A percentile compares a stretch with the other conserved stretches of the same genome.
These are phyloP conservation scores for Galeopsomyia nigrocyanea DNA, from an alignment of 2,888 invertebrate genomes.

Conservation along the genomic window DNA sequence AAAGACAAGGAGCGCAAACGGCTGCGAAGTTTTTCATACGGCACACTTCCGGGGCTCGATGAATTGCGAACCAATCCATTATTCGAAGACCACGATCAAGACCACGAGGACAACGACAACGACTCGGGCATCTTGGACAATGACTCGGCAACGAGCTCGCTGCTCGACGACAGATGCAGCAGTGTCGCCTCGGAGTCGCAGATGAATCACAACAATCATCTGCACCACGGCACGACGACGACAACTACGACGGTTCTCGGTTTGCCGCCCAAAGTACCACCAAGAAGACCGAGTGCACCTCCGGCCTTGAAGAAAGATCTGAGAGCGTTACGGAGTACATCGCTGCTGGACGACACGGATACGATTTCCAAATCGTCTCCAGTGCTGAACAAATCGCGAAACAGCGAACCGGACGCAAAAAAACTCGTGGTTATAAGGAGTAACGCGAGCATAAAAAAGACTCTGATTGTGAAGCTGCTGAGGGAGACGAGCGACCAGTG, in stretches of 20 bases:
- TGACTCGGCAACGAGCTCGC: constrained; percentile 78
- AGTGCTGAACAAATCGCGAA: neutral
- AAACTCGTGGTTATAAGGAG: constrained; percentile 43
- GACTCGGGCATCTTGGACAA: constrained; percentile 84
- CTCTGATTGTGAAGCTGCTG: constrained; percentile 72
- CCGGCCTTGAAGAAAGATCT: constrained; percentile 49
- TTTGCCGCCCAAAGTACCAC: constrained; percentile 61
- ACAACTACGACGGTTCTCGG: constrained; percentile 2
- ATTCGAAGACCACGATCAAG: constrained; percentile 70
- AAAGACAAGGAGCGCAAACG: constrained; percentile 51
- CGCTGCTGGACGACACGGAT: constrained; percentile 32
- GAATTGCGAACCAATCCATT: constrained; percentile 78
- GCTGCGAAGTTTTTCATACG: constrained; percentile 81
- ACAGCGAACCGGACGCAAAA: constrained; percentile 2
- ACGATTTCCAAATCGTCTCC: neutral
- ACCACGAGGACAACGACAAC: constrained; percentile 72
- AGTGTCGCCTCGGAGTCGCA: constrained; percentile 57
- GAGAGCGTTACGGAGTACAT: constrained; percentile 43
- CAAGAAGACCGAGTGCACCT: constrained; percentile 57
- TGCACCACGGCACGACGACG: constrained; percentile 42
- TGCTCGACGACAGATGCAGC: constrained; percentile 69
- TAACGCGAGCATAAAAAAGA: constrained; percentile 60
- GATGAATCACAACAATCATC: constrained; percentile 22
- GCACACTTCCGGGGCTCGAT: constrained; percentile 80
- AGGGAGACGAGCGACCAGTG: constrained; percentile 75